Evolutionary conservation across 2,888 invertebrate species (phyloP), one percentile per base, ranked within the genome.

Genomic region (Nomada ferruginata): DNA sequence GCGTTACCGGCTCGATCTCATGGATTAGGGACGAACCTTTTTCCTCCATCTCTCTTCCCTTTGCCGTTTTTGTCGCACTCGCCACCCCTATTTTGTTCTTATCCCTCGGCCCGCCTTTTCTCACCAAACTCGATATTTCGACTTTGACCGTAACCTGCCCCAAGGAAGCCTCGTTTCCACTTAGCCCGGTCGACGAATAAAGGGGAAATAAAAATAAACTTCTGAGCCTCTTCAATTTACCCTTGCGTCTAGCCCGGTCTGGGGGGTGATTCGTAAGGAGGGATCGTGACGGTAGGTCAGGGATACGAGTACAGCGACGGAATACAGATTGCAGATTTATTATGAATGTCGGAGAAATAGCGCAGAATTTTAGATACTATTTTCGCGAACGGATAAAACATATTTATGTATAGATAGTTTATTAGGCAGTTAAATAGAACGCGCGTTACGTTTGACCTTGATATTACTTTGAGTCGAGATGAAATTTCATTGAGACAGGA

Each of bases 1-100:
- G 82, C 88, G 89, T 91, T 91, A 90, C 87, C 89, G 89, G 86
- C 85, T 90, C 90, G 88, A 90, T 88, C 86, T 87, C 83, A 83
- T 82, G 87, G 91, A 89, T 91, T 90, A 89, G 83, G 79, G 82
- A 76, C 81, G 86, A 87, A 87, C 85, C 79, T 82, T 83, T 57
- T 83, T 70, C 63, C 60, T 18, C 52, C 23, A 61, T 44, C 74
- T 60, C 47, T 55, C 69, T 47, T 72, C 61, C 50, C 53, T 55
- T 68, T 53, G 60, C 60, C 85, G 70, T 79, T 74, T 78, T 66
- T 61, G 59, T 50, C 64, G 44, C 73, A 20, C 78, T 76, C 71
- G 52, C 44, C 29, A 13, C 20, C 63, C 65, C 72, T 47, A 50
- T 76, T 60, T 71, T 77, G 75, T 76, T 79, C 79, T 87, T 81